Evolutionary conservation across 2,888 invertebrate species (phyloP).

Genomic region (Anodontia alba): DNA sequence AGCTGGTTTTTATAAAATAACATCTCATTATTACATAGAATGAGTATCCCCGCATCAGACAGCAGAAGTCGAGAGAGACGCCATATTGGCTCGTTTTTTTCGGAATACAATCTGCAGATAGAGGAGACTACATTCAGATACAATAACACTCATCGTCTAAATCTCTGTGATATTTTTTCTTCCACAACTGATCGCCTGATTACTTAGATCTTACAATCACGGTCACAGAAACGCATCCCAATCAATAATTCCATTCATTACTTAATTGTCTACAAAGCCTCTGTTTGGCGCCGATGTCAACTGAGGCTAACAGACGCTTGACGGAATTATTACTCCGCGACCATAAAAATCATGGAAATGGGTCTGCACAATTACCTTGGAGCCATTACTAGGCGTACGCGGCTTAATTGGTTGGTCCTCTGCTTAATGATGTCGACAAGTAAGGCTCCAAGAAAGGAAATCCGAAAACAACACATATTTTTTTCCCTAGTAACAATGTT

Average conservation of each 20-base stretch:
- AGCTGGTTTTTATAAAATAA: too few species aligned
- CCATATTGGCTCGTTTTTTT: background rate
- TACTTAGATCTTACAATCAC: background rate
- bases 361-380: background rate
- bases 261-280: conserved; percentile 59
- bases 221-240: background rate
- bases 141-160: background rate
- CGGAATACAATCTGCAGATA: background rate
- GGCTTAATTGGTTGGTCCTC: background rate
- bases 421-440: background rate
- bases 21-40: too few species aligned
- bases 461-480: background rate
- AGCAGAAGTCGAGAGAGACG: background rate
- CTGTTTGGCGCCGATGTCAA: conserved; percentile 54
- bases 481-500: background rate
- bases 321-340: conserved; percentile 9
- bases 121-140: background rate
- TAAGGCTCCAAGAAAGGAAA: background rate
- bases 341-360: conserved; percentile 6
- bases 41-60: background rate
- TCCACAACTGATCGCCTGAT: background rate
- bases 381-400: background rate
- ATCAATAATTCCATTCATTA: conserved; percentile 59
- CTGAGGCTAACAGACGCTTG: conserved; percentile 25
- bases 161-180: background rate